Base-by-base conservation (phyloP, 2,888 invertebrate species). In the Lepidochrysops patricia region DNA sequence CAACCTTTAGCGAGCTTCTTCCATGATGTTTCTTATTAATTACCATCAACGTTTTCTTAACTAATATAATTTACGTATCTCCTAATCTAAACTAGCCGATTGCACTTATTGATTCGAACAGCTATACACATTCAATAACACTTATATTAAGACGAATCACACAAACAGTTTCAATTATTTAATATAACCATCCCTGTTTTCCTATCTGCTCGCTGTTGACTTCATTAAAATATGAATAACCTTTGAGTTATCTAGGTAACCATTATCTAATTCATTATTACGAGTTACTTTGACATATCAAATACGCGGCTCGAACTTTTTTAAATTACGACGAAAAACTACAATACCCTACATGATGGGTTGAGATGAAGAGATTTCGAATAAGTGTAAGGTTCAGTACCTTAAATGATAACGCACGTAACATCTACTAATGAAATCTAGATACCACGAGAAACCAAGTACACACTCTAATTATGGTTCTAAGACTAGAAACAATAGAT, bases 231-330 rank as follows among this genome's bases (percentile, higher is more conserved):
- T 81, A 81, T 77, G 73, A 82, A 77, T 83, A 79, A 82, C 77
- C 77, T 82, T 75, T 79, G 81, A 79, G 76, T 84, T 84, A 85
- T 79, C 87, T 88, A 84, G 80, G 75, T 84, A 77, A 77, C 82
- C 68, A 72, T 77, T 83, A 87, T 77, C 85, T 88, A 84, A 84
- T 54, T 82, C 80, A 83, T 86, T 84, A 86, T 87, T 76, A 86
- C 86, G 86, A 81, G 70, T 87, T 88, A 88, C 88, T 86, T 88
- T 89, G 87, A 89, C 89, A 89, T 89, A 89, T 89, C 79, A 82
- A 85, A 81, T 82, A 89, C 89, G 89, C 89, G 89, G 89, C 89
- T 89, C 89, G 87, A 88, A 87, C 84, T 86, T 75, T 85, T 72
- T 81, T 80, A 79, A 63, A 66, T 78, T 78, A 80, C 72, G 79